Percentiles rank a stretch among this genome's conserved stretches.
Evolutionary conservation across 2,113 vertebrate genomes (phyloP).

Genomic region (Setophaga kirtlandii): DNA sequence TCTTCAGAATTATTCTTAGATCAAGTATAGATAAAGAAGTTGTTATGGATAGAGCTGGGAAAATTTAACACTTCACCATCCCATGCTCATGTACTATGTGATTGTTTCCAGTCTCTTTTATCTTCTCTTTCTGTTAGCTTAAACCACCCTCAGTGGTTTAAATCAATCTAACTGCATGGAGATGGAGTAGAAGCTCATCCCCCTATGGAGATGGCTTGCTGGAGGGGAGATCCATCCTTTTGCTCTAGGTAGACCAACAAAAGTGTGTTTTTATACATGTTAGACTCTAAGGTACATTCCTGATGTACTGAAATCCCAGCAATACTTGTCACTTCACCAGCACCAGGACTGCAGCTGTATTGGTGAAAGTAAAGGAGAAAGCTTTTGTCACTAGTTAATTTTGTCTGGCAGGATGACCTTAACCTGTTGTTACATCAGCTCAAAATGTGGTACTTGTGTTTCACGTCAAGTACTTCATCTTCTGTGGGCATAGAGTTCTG

Average conservation of each 20-base stretch:
- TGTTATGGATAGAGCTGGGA: background rate
- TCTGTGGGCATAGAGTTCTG: background rate
- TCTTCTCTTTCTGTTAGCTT: background rate
- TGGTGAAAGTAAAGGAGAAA: background rate
- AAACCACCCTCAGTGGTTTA: background rate
- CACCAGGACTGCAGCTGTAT: background rate
- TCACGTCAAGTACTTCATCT: background rate
- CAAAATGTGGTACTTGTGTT: background rate
- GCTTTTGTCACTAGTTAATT: background rate
- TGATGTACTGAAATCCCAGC: background rate
- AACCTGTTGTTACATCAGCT: background rate
- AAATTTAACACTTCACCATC: background rate
- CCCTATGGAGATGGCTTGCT: background rate
- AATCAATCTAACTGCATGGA: background rate
- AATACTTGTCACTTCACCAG: background rate
- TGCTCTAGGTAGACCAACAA: background rate
- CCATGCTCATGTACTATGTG: background rate
- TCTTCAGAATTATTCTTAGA: constrained; percentile 21
- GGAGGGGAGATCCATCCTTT: background rate
- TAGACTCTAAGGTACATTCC: background rate
- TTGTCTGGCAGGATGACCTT: background rate
- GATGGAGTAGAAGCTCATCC: background rate
- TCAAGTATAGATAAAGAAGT: background rate
- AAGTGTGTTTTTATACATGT: accelerated
- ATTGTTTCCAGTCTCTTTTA: background rate